Evolutionary conservation across 2,797 vertebrate genomes (phyloP).

Genomic region (Myotis vivesi): DNA sequence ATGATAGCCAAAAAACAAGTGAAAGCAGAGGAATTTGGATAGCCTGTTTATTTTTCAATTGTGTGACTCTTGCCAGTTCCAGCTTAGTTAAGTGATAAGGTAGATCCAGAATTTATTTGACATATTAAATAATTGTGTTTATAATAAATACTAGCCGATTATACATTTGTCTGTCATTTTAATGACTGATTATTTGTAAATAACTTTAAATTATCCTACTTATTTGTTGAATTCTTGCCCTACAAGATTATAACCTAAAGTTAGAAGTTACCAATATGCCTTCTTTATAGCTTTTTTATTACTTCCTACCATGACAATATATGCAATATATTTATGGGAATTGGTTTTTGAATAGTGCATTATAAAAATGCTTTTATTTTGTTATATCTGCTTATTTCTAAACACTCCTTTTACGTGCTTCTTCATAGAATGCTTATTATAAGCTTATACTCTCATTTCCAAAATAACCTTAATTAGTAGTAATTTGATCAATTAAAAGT

Average conservation of each 20-base stretch:
- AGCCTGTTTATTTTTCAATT: background rate
- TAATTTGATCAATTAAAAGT: background rate
- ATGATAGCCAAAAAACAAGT: background rate
- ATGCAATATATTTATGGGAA: background rate
- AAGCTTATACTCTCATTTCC: background rate
- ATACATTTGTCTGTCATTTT: background rate
- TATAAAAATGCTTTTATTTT: background rate
- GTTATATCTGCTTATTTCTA: background rate
- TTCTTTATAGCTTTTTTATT: background rate
- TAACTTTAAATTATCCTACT: background rate
- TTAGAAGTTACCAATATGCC: background rate
- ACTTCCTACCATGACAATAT: background rate
- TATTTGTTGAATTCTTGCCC: background rate
- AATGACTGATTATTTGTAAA: background rate
- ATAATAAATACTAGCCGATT: background rate
- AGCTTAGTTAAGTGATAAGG: background rate
- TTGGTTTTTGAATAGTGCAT: slow-evolving; percentile 11
- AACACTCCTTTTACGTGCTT: background rate
- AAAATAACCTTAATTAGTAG: background rate
- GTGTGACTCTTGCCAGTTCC: background rate
- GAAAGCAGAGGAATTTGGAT: background rate
- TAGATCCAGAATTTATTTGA: background rate
- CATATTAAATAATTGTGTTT: background rate
- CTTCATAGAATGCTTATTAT: background rate
- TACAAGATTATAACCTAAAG: background rate